These are phyloP conservation scores for Sphaeridia pumilis DNA, from an alignment of 2,888 invertebrate species.

Conservation along the genomic window DNA sequence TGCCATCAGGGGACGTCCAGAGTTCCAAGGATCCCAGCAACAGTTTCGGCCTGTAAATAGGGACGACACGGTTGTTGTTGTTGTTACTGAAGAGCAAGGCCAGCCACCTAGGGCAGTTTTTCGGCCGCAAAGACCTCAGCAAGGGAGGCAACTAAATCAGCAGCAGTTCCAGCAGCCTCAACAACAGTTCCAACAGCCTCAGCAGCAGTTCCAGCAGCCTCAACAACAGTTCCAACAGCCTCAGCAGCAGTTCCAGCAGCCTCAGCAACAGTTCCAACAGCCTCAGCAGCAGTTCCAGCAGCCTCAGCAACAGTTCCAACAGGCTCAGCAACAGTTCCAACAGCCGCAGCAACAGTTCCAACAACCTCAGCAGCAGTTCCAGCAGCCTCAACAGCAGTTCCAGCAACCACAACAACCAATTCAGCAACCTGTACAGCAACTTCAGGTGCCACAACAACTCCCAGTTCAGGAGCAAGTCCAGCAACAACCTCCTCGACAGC, in stretches of 20 bases:
- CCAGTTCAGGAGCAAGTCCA: not conserved
- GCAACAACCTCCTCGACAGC: constrained; percentile 4
- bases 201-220: too few species aligned
- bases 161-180: too few species aligned
- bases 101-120: too few species aligned
- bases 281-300: not conserved
- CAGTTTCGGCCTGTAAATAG: too few species aligned
- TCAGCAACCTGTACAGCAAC: not conserved
- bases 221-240: too few species aligned
- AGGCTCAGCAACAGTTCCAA: not conserved
- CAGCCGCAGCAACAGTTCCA: not conserved
- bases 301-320: not conserved
- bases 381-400: constrained; percentile 1
- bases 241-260: too few species aligned
- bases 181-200: too few species aligned
- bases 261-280: too few species aligned
- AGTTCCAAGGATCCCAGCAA: not conserved
- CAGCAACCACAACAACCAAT: not conserved
- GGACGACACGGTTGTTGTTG: not conserved
- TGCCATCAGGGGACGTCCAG: too few species aligned
- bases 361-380: not conserved
- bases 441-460: constrained; percentile 1
- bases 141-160: too few species aligned
- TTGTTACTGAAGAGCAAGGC: not conserved
- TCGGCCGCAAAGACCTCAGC: too few species aligned